A percentile compares a stretch with the other conserved stretches of the same genome.
These are phyloP conservation scores for Pristionchus entomophagus DNA, from an alignment of 2,888 invertebrate genomes.

Conservation along the genomic window DNA sequence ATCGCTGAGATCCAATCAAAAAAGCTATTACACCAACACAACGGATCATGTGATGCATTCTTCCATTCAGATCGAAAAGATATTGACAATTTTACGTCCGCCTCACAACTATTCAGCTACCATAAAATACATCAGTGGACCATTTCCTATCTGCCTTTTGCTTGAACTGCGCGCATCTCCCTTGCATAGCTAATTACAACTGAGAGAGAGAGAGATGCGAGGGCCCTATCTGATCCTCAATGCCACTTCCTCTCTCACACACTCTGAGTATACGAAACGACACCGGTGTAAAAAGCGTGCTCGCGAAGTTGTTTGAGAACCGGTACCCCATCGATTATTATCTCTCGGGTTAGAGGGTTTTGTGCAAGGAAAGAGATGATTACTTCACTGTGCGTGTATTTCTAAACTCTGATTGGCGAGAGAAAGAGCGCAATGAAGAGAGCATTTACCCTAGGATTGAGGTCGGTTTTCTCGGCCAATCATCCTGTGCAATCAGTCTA, in stretches of 20 bases:
- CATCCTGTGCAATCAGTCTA: not conserved
- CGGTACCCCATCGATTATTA: slow-evolving; percentile 31
- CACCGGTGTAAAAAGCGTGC: not conserved
- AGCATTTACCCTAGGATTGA: no score
- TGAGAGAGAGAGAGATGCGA: not conserved
- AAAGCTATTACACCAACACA: slow-evolving; percentile 24
- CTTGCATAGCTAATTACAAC: not conserved
- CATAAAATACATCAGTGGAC: no score
- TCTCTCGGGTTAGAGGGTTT: not conserved
- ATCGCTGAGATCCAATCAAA: slow-evolving; percentile 30
- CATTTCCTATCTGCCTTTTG: no score
- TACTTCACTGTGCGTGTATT: no score
- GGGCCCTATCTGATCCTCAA: not conserved
- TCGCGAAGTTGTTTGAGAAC: slow-evolving; percentile 1
- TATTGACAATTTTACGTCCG: not conserved
- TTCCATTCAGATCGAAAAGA: not conserved
- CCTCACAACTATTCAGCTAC: no score
- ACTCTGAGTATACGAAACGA: not conserved
- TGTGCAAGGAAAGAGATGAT: no score
- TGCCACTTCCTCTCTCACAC: not conserved
- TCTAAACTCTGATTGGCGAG: no score
- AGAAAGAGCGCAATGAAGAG: no score
- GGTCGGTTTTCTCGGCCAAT: not conserved
- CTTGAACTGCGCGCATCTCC: not conserved
- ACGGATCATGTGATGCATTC: not conserved